Evolutionary conservation across 2,888 invertebrate species (phyloP), one percentile per base, ranked within the genome.

Genomic region (Sarcophaga carnaria): DNA sequence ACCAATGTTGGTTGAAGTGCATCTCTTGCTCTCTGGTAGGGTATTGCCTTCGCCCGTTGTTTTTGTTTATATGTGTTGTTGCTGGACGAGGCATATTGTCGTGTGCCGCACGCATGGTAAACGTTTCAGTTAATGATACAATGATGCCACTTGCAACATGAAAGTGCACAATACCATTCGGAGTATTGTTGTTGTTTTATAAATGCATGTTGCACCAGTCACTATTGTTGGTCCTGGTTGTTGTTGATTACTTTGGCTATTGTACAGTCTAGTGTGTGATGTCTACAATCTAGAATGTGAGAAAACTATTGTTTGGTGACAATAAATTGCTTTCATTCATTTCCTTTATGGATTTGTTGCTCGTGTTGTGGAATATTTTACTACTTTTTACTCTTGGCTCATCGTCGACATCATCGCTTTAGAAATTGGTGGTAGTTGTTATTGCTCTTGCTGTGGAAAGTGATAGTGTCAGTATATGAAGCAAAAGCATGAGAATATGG

Each of bases 261-360:
- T 20, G 20, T 20, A 20, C 20, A 20, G 20, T 20, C 20, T 20
- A 20, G 11, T 67, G 59, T 25, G 27, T 17, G 25, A 20, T 83
- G 17, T 71, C 59, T 59, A 20, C 8, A 63, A 64, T 74, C 54
- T 54, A 80, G 59, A 82, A 72, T 81, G 79, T 83, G 83, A 77
- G 83, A 83, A 67, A 63, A 80, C 63, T 66, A 74, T 83, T 83
- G 80, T 74, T 83, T 77, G 86, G 83, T 86, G 86, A 86, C 83
- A 83, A 86, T 83, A 86, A 86, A 86, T 86, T 86, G 83, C 64
- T 83, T 86, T 83, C 80, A 77, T 83, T 83, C 83, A 83, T 74
- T 81, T 72, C 25, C 5, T 80, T 70, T 64, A 49, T 49, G 69
- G 47, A 62, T 70, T 70, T 70, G 64, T 76, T 72, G 74, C 20